Evolutionary conservation across 2,888 invertebrate genomes (phyloP).

Genomic region (Drosophila nr. fundita): DNA sequence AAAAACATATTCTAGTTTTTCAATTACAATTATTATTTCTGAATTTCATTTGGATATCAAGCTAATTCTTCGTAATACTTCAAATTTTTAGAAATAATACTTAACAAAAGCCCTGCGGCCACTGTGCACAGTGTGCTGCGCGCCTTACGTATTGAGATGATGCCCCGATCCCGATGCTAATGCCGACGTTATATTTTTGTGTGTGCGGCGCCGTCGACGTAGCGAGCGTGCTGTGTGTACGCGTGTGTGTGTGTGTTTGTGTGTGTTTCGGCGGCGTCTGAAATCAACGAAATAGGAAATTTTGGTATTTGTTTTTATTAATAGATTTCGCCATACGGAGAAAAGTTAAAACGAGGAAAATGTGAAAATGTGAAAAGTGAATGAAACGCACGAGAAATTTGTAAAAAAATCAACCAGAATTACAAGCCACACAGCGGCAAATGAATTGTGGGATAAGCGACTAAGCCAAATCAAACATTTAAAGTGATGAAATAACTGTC

Average conservation of each 20-base stretch:
- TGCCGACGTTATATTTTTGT: constrained; percentile 58
- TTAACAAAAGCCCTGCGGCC: constrained; percentile 19
- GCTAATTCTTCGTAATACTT: not conserved
- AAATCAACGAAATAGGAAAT: constrained; percentile 82
- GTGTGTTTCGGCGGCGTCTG: constrained; percentile 65
- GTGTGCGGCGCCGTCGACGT: constrained; percentile 52
- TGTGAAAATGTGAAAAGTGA: constrained; percentile 76
- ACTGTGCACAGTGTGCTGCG: constrained; percentile 66
- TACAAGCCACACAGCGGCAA: constrained; percentile 27
- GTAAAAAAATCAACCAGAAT: constrained; percentile 33
- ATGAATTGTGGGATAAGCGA: constrained; percentile 19
- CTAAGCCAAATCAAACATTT: constrained; percentile 6
- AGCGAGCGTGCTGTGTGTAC: constrained; percentile 36
- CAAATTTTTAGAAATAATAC: not conserved
- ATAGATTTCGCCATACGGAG: constrained; percentile 82
- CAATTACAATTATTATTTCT: not conserved
- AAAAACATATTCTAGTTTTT: not conserved
- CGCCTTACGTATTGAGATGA: constrained; percentile 67
- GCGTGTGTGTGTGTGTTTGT: constrained; percentile 39
- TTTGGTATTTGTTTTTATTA: constrained; percentile 79
- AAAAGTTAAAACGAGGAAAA: constrained; percentile 63
- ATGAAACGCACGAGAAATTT: constrained; percentile 72
- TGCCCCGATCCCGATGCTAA: constrained; percentile 64
- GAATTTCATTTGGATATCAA: not conserved
- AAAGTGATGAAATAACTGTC: not conserved